Base-by-base conservation (phyloP, 2,888 invertebrate species). In the Hypsopygia costalis region DNA sequence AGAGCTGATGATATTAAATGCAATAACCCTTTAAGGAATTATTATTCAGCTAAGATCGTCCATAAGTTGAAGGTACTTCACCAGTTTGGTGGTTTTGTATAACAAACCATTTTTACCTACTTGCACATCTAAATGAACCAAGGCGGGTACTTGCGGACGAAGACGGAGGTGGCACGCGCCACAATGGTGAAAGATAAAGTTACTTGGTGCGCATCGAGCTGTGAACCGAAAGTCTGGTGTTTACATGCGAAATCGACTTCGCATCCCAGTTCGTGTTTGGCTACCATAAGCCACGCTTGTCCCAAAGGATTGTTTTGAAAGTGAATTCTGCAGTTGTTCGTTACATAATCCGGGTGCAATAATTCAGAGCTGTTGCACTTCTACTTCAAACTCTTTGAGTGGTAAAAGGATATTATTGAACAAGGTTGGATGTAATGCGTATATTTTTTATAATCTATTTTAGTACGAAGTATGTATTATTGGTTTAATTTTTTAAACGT, bases 181-280 rank as follows among this genome's bases (percentile, higher is more conserved):
- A 87, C 88, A 88, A 88, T 88, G 87, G 88, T 88, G 88, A 88
- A 88, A 88, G 88, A 88, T 80, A 86, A 39, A 81, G 79, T 86
- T 81, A 77, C 86, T 80, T 88, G 86, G 79, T 81, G 88, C 76
- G 88, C 83, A 88, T 85, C 88, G 86, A 83, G 69, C 72, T 81
- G 85, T 86, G 82, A 87, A 86, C 87, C 86, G 87, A 87, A 87
- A 87, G 88, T 83, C 78, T 80, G 71, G 73, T 78, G 87, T 86
- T 82, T 82, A 83, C 82, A 81, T 81, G 86, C 86, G 78, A 82
- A 87, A 81, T 77, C 73, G 63, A 62, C 71, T 67, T 52, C 50
- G 66, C 65, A 81, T 72, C 77, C 76, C 87, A 88, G 87, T 88
- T 58, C 53, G 79, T 62, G 77, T 72, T 76, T 57, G 76, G 65